Conservation (phyloP, 2,113 vertebrate genomes). For the Hyperoodon ampullatus region DNA sequence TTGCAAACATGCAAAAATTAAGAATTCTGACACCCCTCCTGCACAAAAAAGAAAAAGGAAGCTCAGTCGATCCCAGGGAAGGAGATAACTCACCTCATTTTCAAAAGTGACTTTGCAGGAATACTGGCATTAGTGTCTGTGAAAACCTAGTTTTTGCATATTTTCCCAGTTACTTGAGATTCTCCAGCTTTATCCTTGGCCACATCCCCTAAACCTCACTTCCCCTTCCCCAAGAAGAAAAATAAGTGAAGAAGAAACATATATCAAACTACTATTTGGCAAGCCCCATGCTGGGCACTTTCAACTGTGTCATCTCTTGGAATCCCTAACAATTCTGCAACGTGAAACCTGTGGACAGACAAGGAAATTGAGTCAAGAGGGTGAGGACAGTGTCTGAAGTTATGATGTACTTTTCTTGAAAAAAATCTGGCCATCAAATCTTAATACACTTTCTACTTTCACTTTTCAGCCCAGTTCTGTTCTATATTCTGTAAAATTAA, state of each 20-base stretch:
- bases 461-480: not conserved
- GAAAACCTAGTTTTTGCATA: not conserved
- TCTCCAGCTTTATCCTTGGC: not conserved
- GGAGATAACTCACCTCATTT: not conserved
- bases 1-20: not conserved
- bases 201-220: not conserved
- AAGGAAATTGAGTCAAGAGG: not conserved
- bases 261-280: not conserved
- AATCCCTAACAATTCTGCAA: not conserved
- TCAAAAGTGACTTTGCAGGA: not conserved
- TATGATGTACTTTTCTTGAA: not conserved
- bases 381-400: not conserved
- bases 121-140: not conserved
- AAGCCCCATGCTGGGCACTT: not conserved
- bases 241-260: constrained; percentile 34
- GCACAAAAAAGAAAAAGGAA: not conserved
- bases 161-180: not conserved
- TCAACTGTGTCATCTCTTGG: not conserved
- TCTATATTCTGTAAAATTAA: not conserved
- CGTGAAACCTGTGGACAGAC: not conserved
- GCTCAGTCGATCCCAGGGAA: not conserved
- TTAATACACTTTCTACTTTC: constrained; percentile 28
- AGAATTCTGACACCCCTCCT: not conserved
- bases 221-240: not conserved
- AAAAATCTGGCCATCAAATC: not conserved